Evolutionary conservation across 2,113 vertebrate species (phyloP), one percentile per base, ranked within the genome.

Genomic region (chimpanzee (Pan troglodytes)): DNA sequence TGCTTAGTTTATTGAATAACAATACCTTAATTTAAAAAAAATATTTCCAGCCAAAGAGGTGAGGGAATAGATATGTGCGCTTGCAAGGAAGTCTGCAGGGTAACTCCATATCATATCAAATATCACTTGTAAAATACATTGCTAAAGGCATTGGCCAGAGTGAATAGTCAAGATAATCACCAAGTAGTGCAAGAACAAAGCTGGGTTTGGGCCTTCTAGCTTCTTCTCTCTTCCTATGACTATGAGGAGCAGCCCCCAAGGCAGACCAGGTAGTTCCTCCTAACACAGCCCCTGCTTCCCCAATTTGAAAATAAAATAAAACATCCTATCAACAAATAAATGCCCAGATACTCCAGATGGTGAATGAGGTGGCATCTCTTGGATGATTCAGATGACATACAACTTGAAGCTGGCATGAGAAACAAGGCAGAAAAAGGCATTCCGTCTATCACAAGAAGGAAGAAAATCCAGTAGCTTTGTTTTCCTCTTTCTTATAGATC

Each of bases 11-110:
- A 52, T 2, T 90, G 68, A 80, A 59, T 4, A 94, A 50, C 43
- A 68, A 27, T 55, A 88, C 40, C 16, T 61, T 85, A 57, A 79
- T 59, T 38, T 61, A 81, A 95, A 96, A 88, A 90, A 86, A 72
- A 14, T 45, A 64, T 72, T 81, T 92, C 64, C 11, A 85, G 55
- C 35, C 18, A 52, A 78, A 76, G 45, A 78, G 73, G 17, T 64
- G 32, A 83, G 32, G 45, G 50, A 48, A 80, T 1, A 3, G 23
- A 11, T 91, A 3, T 32, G 8, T 76, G 17, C 35, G 13, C 45
- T 88, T 88, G 25, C n/a, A 82, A 76, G 40, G 38, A 88, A 50
- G 55, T 67, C 32, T 35, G 4, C 17, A 73, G 43, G 6, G 8
- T 55, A 90, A 72, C 1, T n/a, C 8, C 20, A 3, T 9, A 25